Evolutionary conservation across 37 sponge, comb jelly and placozoan genomes (phyloP), one percentile per base, ranked within the genome.

Genomic region (Hormiphora californensis): DNA sequence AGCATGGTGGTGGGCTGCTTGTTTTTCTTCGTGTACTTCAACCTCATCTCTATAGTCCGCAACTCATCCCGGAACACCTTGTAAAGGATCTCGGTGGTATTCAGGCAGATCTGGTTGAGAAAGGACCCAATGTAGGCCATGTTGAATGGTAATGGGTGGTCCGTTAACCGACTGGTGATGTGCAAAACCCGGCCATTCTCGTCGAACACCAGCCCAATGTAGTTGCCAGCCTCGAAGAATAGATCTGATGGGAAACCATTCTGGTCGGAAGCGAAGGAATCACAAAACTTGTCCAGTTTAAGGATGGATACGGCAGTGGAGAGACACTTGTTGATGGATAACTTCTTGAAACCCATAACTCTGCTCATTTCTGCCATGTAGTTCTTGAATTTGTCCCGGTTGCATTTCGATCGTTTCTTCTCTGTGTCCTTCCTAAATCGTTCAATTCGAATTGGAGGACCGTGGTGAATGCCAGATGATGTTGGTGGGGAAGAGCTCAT

Each of bases 1-100:
- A 65, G 35, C 33, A 65, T 33, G 37, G 7, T 32, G 4, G 67
- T 65, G 5, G 67, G 67, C 37, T 65, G 67, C 17, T 65, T 65
- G 67, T 65, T 65, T 28, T 65, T 65, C 67, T 65, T 65, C 38
- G 38, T 65, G 67, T 65, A 65, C 67, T 65, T 65, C 67, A 65
- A 19, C 37, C 28, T 65, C 67, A 65, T 65, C 67, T 65, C 67
- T 38, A 65, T 65, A 38, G 7, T 8, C 8, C 7, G 3, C 12
- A 11, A 65, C 19, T 65, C 3, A 1, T 65, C 5, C 17, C 37
- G 4, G 37, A 65, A 65, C 37, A 65, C 67, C 67, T 65, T 25
- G 3, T 34, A 5, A 5, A 65, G 67, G 67, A 65, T 65, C 37
- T 65, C 17, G 67, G 21, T 19, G 8, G 67, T 65, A 38, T 65